Evolutionary conservation across 2,113 vertebrate genomes (phyloP).

Genomic region (Scomber colias): DNA sequence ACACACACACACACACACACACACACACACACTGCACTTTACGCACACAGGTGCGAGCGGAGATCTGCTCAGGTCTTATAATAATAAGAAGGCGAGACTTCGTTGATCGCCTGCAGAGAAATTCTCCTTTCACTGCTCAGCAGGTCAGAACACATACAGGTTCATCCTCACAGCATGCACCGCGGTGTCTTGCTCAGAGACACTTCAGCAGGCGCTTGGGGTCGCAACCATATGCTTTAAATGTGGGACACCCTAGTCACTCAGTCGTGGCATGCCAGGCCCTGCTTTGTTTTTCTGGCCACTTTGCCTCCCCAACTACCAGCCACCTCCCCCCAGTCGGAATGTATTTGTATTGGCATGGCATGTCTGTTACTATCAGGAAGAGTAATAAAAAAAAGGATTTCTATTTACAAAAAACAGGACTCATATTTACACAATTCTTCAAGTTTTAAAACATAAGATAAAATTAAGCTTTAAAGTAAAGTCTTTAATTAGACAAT

Average conservation of each 20-base stretch:
- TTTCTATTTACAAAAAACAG: not conserved
- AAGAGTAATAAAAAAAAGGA: not conserved
- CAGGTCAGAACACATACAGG: conserved; percentile 13
- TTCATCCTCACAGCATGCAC: conserved; percentile 10
- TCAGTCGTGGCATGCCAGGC: conserved; percentile 74
- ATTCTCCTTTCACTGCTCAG: conserved; percentile 19
- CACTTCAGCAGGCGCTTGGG: conserved; percentile 49
- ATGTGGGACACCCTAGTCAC: conserved; percentile 49
- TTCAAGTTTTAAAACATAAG: not conserved
- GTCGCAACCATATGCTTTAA: not conserved
- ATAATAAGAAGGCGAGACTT: conserved; percentile 39
- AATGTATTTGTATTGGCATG: not conserved
- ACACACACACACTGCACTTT: not conserved
- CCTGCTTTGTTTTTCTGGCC: conserved; percentile 38
- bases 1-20: too few relatives aligned
- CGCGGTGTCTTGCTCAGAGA: conserved; percentile 54
- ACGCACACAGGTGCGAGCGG: conserved; percentile 9
- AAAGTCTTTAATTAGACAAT: not conserved
- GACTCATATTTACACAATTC: not conserved
- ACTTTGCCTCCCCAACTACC: not conserved
- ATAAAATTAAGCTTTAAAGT: not conserved
- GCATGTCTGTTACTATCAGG: not conserved
- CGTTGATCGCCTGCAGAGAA: conserved; percentile 38
- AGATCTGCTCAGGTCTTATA: conserved; percentile 15
- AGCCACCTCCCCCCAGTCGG: not conserved